Evolutionary conservation across 2,797 vertebrate species (phyloP).

Genomic region (Nyctalus aviator): DNA sequence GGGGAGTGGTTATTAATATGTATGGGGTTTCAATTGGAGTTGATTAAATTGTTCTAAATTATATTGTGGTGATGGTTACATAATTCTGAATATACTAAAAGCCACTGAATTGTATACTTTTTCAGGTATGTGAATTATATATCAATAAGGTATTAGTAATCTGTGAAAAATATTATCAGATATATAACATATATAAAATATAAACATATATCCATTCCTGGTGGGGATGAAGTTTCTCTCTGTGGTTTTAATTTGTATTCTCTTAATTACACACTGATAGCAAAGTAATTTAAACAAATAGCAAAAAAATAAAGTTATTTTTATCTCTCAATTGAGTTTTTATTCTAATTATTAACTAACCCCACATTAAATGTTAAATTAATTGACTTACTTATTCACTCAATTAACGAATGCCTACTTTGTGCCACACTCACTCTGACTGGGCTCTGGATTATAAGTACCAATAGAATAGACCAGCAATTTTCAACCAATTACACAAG

Average conservation of each 20-base stretch:
- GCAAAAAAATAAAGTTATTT: constrained; percentile 2
- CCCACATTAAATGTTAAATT: background rate
- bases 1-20: background rate
- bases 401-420: background rate
- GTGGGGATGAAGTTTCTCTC: no score
- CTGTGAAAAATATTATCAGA: background rate
- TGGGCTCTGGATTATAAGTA: background rate
- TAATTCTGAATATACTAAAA: background rate
- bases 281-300: constrained; percentile 34
- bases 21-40: background rate
- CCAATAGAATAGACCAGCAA: background rate
- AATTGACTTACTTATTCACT: background rate
- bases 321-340: background rate
- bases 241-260: no score
- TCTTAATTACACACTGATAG: background rate
- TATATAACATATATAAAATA: no score
- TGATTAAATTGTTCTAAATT: background rate
- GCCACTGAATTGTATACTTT: background rate
- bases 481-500: background rate
- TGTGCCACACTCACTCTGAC: background rate
- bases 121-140: background rate
- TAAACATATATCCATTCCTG: no score
- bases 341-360: background rate
- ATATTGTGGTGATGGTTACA: background rate
- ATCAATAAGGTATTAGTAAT: background rate